Evolutionary conservation across 2,113 vertebrate genomes (phyloP).

Genomic region (Centrocercus urophasianus): DNA sequence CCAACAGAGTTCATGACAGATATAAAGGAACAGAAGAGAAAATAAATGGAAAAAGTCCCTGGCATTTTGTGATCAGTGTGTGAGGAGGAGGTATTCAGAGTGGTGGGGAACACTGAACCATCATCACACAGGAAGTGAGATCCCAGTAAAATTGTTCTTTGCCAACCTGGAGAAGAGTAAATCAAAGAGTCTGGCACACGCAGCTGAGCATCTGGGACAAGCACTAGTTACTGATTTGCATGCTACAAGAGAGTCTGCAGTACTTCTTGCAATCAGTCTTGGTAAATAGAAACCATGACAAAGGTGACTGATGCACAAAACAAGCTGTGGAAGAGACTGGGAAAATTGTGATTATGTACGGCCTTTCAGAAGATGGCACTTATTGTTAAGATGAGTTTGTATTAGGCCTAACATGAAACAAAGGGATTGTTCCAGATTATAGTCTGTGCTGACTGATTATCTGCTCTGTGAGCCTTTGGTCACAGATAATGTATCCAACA

Average conservation of each 20-base stretch:
- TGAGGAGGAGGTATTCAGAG: background rate
- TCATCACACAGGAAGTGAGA: background rate
- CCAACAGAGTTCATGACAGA: background rate
- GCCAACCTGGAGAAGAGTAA: background rate
- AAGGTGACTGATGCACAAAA: background rate
- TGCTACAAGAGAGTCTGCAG: background rate
- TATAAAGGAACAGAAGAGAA: background rate
- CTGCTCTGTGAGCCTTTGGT: background rate
- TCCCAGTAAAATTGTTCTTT: background rate
- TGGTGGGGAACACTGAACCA: background rate
- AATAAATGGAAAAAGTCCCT: background rate
- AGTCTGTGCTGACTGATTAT: background rate
- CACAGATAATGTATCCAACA: background rate
- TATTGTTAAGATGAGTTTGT: background rate
- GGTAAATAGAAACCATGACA: background rate
- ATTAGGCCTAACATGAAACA: conserved; percentile 3
- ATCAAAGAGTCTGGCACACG: background rate
- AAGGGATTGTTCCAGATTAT: conserved; percentile 28
- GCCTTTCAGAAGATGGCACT: background rate
- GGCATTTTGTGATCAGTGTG: background rate
- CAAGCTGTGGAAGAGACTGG: background rate
- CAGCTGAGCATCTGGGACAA: no score
- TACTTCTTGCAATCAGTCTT: background rate
- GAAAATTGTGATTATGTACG: background rate
- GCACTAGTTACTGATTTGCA: background rate